phyloP scores from a whole-genome alignment of 2,113 vertebrate genomes.

The Cynocephalus volans region DNA sequence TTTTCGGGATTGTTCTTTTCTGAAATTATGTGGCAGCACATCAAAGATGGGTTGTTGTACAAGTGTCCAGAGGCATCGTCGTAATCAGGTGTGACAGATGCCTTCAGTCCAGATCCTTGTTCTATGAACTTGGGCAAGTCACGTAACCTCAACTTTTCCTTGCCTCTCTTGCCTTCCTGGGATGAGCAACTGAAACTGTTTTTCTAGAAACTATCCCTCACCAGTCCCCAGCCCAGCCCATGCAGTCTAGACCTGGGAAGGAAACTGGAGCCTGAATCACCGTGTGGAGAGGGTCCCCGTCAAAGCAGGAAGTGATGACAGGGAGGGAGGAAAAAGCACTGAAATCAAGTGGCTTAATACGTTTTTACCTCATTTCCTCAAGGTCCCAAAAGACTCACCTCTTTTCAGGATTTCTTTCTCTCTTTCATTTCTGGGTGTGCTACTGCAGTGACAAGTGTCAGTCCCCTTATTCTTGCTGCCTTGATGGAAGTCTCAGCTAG shows the following conservation, averaged over 20 bases:
- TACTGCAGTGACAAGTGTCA: rapidly evolving
- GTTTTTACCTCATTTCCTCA: not conserved
- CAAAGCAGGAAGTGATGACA: not conserved
- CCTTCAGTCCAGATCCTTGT: rapidly evolving
- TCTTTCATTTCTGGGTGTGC: not conserved
- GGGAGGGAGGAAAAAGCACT: not conserved
- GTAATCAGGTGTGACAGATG: rapidly evolving
- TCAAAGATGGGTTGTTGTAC: rapidly evolving
- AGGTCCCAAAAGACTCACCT: not conserved
- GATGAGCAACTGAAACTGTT: not conserved
- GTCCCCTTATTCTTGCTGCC: rapidly evolving
- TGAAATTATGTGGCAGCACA: rapidly evolving
- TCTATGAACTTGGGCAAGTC: not conserved
- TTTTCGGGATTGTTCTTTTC: not conserved
- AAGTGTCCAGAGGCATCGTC: rapidly evolving
- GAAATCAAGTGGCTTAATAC: not conserved
- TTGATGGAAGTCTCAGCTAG: not conserved
- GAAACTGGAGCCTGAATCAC: rapidly evolving
- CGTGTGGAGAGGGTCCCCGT: not conserved
- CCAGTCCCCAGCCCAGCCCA: rapidly evolving
- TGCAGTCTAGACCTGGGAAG: not conserved
- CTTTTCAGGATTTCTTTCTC: not conserved
- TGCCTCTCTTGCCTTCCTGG: not conserved
- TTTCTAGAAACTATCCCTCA: rapidly evolving
- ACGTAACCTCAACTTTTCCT: not conserved